A percentile compares a stretch with the other conserved stretches of the same genome.
phyloP scores from a whole-genome alignment of 2,113 vertebrate species.

The Agapornis roseicollis region DNA sequence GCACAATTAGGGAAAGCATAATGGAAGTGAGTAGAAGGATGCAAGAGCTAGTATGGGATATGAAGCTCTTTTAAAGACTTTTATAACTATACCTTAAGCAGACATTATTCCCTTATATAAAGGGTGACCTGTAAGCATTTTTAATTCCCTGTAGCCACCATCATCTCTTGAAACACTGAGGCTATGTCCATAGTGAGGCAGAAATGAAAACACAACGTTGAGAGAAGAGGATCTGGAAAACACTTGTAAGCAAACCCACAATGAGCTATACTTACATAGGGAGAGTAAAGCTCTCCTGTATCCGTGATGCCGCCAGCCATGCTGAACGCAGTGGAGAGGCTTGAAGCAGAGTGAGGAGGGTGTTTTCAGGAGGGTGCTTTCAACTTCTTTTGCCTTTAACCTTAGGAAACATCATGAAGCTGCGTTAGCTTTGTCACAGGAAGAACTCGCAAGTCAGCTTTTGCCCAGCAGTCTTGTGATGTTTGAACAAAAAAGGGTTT shows the following conservation, averaged over 20 bases:
- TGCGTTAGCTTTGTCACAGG: neutral
- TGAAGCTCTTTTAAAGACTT: neutral
- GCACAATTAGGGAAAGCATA: neutral
- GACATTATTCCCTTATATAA: neutral
- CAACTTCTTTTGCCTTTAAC: neutral
- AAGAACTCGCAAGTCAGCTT: neutral
- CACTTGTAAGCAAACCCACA: neutral
- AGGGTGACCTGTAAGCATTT: neutral
- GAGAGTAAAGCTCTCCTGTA: conserved; percentile 92
- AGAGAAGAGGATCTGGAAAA: neutral
- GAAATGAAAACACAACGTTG: neutral
- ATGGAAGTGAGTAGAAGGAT: neutral
- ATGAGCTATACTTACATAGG: conserved; percentile 85
- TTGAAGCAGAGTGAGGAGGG: neutral
- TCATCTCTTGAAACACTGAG: neutral
- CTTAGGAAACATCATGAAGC: conserved; percentile 5
- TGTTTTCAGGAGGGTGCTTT: neutral
- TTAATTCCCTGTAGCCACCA: neutral
- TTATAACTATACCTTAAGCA: neutral
- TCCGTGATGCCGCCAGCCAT: conserved; percentile 97
- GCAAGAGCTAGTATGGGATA: neutral
- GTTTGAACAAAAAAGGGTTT: neutral
- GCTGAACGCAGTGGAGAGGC: neutral
- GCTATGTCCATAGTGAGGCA: neutral
- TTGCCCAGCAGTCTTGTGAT: neutral